Base-by-base conservation (phyloP, 2,797 vertebrate genomes). In the Enteromius thamalakanensis region DNA sequence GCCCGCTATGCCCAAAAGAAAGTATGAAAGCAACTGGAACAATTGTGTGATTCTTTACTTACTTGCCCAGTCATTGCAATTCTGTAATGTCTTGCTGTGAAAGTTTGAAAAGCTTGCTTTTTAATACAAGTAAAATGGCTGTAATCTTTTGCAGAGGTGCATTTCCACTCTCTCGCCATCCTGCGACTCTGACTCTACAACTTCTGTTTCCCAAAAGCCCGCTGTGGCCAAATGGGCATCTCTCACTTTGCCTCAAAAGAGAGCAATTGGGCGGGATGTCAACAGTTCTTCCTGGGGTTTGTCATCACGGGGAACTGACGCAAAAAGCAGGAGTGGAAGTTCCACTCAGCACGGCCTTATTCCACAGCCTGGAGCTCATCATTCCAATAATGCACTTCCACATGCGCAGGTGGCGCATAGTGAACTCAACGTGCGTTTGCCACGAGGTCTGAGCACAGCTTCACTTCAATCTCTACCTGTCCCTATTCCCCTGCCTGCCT, bases 1-100 rank as follows among this genome's bases (percentile, higher is more conserved):
- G 96, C 93, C 1, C 94, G 96, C 2, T 94, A 96, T 84, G 91
- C 95, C 87, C 93, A 96, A 55, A 99, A 98, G 93, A 98, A 98
- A 87, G 97, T 98, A 88, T 89, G 90, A 58, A 49, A 70, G 17
- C 69, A 67, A 34, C 14, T 55, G 6, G 19, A 23, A 71, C 49
- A 5, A 45, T 62, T 29, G 74, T 65, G 12, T 65, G 55, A 78
- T 62, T 15, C 12, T 26, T 40, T 55, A 51, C n/a, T 15, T 26
- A 23, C 23, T 42, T 29, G 2, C 8, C 8, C 10, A 26, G 45
- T 76, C 47, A 7, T 42, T 74, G 58, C 6, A 19, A 23, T 34
- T 65, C 3, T 65, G 55, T 49, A 5, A 14, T 29, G 8, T 69
- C 9, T 55, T 70, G n/a, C 40, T 64, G 40, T 64, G 23, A 71